These are phyloP conservation scores for Corythoichthys intestinalis DNA, from an alignment of 2,113 vertebrate genomes.

Conservation along the genomic window DNA sequence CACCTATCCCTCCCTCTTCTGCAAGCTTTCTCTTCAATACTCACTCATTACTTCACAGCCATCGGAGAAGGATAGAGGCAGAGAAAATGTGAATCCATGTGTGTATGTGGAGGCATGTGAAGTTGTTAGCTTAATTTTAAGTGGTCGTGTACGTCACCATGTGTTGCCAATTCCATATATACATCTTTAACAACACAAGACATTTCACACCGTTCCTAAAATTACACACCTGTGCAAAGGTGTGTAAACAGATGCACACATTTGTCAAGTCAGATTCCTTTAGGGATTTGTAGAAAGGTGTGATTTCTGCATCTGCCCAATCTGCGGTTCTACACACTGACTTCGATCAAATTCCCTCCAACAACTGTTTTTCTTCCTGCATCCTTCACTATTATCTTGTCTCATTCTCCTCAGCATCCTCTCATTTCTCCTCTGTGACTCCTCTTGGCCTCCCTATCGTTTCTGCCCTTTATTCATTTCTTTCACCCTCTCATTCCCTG, in stretches of 20 bases:
- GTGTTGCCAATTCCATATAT: constrained; percentile 46
- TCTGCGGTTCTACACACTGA: constrained; percentile 49
- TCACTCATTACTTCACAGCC: constrained; percentile 83
- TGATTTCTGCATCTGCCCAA: constrained; percentile 65
- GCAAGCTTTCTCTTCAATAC: constrained; percentile 81
- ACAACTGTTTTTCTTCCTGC: constrained; percentile 32
- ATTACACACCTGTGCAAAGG: constrained; percentile 57
- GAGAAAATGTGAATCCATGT: constrained; percentile 62
- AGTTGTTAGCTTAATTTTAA: constrained; percentile 23
- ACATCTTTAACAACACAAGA: constrained; percentile 40
- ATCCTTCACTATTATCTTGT: constrained; percentile 51
- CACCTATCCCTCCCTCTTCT: constrained; percentile 5
- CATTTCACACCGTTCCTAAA: constrained; percentile 16
- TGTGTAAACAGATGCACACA: constrained; percentile 42
- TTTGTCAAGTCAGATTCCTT: constrained; percentile 57
- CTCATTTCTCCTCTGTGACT: constrained; percentile 7
- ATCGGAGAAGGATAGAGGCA: constrained; percentile 75
- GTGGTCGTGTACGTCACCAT: constrained; percentile 30
- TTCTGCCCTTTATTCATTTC: constrained; percentile 49
- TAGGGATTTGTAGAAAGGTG: constrained; percentile 66
- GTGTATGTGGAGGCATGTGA: constrained; percentile 21
- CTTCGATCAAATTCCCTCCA: constrained; percentile 33
- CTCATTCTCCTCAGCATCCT: constrained; percentile 30
- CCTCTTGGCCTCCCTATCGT: constrained; percentile 47
- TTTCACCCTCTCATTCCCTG: constrained; percentile 34